Percentiles rank a stretch among this genome's conserved stretches.
phyloP scores from a whole-genome alignment of 1,140 invertebrate species.

The Macrobrachium nipponense region DNA sequence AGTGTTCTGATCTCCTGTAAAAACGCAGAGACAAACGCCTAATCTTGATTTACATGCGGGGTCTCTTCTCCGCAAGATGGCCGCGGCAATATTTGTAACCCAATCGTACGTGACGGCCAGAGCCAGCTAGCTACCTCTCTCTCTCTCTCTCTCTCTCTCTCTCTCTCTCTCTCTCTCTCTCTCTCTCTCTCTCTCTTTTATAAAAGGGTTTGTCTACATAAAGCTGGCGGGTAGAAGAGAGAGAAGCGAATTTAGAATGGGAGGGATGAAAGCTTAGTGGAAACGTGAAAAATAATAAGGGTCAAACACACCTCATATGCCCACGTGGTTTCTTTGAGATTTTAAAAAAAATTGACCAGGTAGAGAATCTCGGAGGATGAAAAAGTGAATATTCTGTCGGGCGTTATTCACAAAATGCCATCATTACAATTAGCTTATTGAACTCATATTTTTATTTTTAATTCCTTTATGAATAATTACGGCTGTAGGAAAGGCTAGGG shows the following conservation, averaged over 20 bases:
- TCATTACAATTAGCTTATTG: too few species aligned
- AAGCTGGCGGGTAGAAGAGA: background rate
- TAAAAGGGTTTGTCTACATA: background rate
- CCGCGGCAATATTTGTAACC: conserved; percentile 53
- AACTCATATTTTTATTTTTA: too few species aligned
- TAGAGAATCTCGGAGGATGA: too few species aligned
- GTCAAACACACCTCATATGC: background rate
- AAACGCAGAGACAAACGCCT: background rate
- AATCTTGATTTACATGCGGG: conserved; percentile 20
- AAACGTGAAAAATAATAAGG: background rate
- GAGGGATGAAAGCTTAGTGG: background rate
- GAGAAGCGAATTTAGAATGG: background rate
- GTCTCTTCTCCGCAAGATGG: conserved; percentile 36
- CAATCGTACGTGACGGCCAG: conserved; percentile 45
- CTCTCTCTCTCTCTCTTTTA: background rate
- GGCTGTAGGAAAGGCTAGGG: too few species aligned
- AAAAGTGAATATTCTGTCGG: too few species aligned
- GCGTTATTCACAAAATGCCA: too few species aligned
- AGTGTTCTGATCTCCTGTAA: background rate
- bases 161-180: background rate
- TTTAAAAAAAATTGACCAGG: background rate
- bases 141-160: background rate
- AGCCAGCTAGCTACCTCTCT: conserved; percentile 11
- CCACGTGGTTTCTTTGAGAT: too few species aligned
- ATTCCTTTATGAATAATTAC: too few species aligned